A percentile compares a stretch with the other conserved stretches of the same genome.
Conservation (phyloP, 1,140 invertebrate species). For the Drosophila neocordata region DNA sequence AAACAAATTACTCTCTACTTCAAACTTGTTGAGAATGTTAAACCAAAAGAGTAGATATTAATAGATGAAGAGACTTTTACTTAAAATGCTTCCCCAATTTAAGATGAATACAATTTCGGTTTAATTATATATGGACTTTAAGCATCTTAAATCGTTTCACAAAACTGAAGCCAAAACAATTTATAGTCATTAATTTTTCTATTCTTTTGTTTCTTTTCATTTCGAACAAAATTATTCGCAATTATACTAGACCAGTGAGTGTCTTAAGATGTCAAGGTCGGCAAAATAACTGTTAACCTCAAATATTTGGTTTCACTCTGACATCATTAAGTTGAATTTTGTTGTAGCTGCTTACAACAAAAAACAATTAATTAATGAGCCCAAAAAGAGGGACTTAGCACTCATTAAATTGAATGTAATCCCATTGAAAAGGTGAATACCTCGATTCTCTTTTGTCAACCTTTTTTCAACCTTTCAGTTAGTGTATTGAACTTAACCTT, state of each 20-base stretch:
- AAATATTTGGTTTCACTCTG: not conserved
- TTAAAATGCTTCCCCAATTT: too few relatives aligned
- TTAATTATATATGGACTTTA: too few relatives aligned
- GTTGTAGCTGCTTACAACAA: not conserved
- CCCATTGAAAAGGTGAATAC: conserved; percentile 8
- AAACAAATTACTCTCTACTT: too few relatives aligned
- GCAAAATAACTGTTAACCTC: not conserved
- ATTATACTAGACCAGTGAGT: not conserved
- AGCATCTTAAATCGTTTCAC: too few relatives aligned
- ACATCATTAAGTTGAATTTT: conserved; percentile 4
- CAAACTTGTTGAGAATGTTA: too few relatives aligned
- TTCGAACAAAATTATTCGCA: not conserved
- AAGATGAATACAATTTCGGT: too few relatives aligned
- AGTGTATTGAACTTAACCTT: conserved; percentile 15
- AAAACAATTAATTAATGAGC: conserved; percentile 11
- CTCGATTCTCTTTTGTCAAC: conserved; percentile 7
- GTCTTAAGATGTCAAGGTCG: not conserved
- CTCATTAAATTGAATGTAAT: conserved; percentile 14
- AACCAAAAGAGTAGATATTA: too few relatives aligned
- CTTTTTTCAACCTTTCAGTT: not conserved
- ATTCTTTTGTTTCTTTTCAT: not conserved
- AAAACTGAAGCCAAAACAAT: too few relatives aligned
- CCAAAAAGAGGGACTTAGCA: not conserved
- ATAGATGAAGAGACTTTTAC: too few relatives aligned
- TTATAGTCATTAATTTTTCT: not conserved